A percentile compares a stretch with the other conserved stretches of the same genome.
These are phyloP conservation scores for Itoplectis maculator DNA, from an alignment of 2,888 invertebrate species.

Conservation along the genomic window DNA sequence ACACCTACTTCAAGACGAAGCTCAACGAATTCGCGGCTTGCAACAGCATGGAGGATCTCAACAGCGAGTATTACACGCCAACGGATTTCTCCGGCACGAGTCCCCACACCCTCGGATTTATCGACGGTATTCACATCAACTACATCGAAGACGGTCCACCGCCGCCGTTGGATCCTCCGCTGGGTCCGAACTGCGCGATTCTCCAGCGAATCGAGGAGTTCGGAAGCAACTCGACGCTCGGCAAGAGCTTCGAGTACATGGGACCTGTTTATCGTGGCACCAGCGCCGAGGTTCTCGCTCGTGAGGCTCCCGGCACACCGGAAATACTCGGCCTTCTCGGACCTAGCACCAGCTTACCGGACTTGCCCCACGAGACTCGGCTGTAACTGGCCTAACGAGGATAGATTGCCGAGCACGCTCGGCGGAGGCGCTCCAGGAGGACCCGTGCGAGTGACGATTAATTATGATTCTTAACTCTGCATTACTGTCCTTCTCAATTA, in stretches of 20 bases:
- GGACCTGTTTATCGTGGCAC: slow-evolving; percentile 86
- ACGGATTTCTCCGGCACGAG: slow-evolving; percentile 88
- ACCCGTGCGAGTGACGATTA: slow-evolving; percentile 35
- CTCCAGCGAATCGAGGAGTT: slow-evolving; percentile 75
- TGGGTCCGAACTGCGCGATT: slow-evolving; percentile 62
- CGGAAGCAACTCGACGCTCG: slow-evolving; percentile 74
- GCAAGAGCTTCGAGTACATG: slow-evolving; percentile 73
- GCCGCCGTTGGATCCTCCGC: slow-evolving; percentile 62
- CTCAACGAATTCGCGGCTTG: slow-evolving; percentile 87
- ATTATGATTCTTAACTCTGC: slow-evolving; percentile 28
- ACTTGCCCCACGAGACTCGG: slow-evolving; percentile 81
- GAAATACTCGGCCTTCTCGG: slow-evolving; percentile 79
- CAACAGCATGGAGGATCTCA: slow-evolving; percentile 86
- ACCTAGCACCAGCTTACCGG: slow-evolving; percentile 81
- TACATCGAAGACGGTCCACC: slow-evolving; percentile 86
- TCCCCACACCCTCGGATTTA: slow-evolving; percentile 79
- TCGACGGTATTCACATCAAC: slow-evolving; percentile 88
- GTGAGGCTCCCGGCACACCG: slow-evolving; percentile 71
- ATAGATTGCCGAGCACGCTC: neutral
- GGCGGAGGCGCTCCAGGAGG: neutral
- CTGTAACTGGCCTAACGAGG: slow-evolving; percentile 71
- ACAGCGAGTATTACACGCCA: slow-evolving; percentile 92
- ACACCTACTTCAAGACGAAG: slow-evolving; percentile 89
- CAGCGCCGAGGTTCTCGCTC: slow-evolving; percentile 85
- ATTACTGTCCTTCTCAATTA: slow-evolving; percentile 47